Evolutionary conservation across 2,888 invertebrate genomes (phyloP).

Genomic region (Eristalis pertinax): DNA sequence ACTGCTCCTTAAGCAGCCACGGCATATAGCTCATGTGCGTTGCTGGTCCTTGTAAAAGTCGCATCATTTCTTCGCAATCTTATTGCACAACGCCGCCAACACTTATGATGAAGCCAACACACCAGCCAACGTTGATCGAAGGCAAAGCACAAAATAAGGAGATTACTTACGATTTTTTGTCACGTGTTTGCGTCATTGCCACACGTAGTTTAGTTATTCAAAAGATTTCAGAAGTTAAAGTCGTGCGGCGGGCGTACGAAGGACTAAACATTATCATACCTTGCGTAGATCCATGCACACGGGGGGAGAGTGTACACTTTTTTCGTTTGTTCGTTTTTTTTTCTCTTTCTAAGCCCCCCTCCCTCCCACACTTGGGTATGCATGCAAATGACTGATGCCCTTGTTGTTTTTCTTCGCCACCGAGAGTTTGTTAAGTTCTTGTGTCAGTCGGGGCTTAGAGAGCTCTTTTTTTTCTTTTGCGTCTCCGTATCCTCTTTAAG

Average conservation of each 20-base stretch:
- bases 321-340: no score
- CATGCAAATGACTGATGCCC: conserved; percentile 68
- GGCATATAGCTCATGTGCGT: neutral
- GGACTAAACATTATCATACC: conserved; percentile 20
- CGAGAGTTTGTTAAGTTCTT: conserved; percentile 30
- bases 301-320: neutral
- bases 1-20: neutral
- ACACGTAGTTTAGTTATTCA: conserved; percentile 80
- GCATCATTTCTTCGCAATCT: no score
- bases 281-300: neutral
- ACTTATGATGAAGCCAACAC: neutral
- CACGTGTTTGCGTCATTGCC: conserved; percentile 80
- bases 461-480: conserved; percentile 11
- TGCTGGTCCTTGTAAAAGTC: neutral
- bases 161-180: conserved; percentile 76
- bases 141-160: conserved; percentile 40
- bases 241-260: conserved; percentile 30
- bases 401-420: conserved; percentile 25
- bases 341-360: no score
- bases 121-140: conserved; percentile 18
- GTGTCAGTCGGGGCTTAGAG: conserved; percentile 20
- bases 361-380: conserved; percentile 29
- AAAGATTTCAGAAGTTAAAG: conserved; percentile 69
- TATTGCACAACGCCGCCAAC: no score
- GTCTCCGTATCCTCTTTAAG: neutral